Evolutionary conservation across 2,797 vertebrate species (phyloP).

Genomic region (Enteromius argenteus): DNA sequence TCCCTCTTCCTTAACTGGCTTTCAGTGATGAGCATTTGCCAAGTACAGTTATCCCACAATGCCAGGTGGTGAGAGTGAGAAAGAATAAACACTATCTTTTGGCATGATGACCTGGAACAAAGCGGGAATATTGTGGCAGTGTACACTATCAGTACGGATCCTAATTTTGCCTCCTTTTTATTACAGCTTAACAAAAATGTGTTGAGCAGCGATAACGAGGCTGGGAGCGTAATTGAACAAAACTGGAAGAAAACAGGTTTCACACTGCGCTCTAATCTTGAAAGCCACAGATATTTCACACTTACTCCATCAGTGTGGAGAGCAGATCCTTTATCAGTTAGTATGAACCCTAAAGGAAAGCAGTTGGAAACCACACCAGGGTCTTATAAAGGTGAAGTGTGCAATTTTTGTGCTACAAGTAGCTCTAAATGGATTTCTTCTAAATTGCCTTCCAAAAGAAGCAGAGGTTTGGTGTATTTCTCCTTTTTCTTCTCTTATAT

Average conservation of each 20-base stretch:
- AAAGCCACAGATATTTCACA: conserved; percentile 39
- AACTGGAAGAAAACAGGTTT: conserved; percentile 14
- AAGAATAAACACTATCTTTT: conserved; percentile 46
- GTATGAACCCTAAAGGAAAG: neutral
- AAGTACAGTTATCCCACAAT: conserved; percentile 30
- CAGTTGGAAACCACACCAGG: conserved; percentile 7
- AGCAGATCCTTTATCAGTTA: neutral
- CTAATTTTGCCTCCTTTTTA: neutral
- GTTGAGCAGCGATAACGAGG: neutral
- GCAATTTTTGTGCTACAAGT: neutral
- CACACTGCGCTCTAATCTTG: neutral
- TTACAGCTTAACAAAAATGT: neutral
- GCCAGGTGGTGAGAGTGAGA: conserved; percentile 38
- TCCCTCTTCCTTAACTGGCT: conserved; percentile 20
- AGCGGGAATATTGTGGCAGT: neutral
- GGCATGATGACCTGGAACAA: conserved; percentile 30
- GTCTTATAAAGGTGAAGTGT: neutral
- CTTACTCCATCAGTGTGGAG: conserved; percentile 18
- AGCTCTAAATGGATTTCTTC: neutral
- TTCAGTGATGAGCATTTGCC: conserved; percentile 9
- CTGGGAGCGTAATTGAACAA: neutral
- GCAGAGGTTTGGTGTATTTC: neutral
- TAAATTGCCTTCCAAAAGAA: neutral
- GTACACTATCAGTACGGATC: neutral
- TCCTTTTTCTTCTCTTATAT: neutral